Percentiles rank a stretch among this genome's conserved stretches.
Evolutionary conservation across 1,140 invertebrate genomes (phyloP).

Genomic region (Brachionus calyciflorus): DNA sequence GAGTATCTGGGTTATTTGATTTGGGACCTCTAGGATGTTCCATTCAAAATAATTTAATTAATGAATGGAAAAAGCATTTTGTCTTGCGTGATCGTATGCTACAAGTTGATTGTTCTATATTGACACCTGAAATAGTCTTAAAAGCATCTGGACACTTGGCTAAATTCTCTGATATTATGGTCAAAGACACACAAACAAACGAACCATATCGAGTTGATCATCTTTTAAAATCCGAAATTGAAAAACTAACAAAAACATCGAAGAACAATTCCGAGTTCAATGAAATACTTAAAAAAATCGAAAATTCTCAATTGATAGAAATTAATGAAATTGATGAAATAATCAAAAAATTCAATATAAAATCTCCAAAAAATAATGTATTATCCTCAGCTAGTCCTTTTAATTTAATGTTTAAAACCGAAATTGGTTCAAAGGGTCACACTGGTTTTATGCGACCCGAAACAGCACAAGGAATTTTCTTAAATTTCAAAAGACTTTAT

Average conservation of each 20-base stretch:
- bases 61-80: conserved; percentile 41
- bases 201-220: conserved; percentile 43
- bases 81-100: conserved; percentile 16
- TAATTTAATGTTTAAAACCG: conserved; percentile 97
- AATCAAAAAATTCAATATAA: conserved; percentile 82
- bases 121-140: conserved; percentile 34
- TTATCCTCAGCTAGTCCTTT: conserved; percentile 91
- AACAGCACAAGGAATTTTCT: conserved; percentile 98
- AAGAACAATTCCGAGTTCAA: conserved; percentile 47
- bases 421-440: conserved; percentile 87
- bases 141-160: conserved; percentile 37
- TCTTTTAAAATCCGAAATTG: conserved; percentile 61
- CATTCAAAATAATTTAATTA: not conserved
- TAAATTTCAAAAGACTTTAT: conserved; percentile 92
- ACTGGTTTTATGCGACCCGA: conserved; percentile 89
- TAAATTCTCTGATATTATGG: conserved; percentile 43
- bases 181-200: not conserved
- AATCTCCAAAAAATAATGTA: conserved; percentile 88
- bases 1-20: conserved; percentile 27
- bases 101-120: conserved; percentile 39
- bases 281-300: conserved; percentile 46
- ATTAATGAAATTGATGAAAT: conserved; percentile 82
- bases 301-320: conserved; percentile 74
- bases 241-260: conserved; percentile 54
- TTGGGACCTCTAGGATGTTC: conserved; percentile 31